Evolutionary conservation across 2,113 vertebrate genomes (phyloP), one percentile per base, ranked within the genome.

Genomic region (Chaetodon auriga): DNA sequence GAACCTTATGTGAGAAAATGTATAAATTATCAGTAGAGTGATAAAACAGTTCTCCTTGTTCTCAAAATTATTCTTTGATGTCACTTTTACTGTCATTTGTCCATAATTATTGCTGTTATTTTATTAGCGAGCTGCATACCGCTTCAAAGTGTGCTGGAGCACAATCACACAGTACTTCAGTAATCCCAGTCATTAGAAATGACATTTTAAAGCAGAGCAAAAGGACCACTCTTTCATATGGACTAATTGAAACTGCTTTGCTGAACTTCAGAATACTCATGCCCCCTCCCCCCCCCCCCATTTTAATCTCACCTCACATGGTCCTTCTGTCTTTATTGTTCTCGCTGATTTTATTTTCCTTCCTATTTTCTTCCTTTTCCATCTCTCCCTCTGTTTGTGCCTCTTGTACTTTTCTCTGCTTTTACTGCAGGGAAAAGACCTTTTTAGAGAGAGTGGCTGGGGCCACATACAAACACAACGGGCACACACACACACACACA

Each of bases 171-270:
- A 23, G 62, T 36, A 62, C 76, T 55, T 83, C 23, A 21, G 57
- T 78, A 84, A 84, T 82, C 55, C 55, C 7, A n/a, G 55, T 75
- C 57, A 87, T 92, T 90, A 92, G 49, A 84, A 91, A 85, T 92
- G 78, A 89, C 90, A 92, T 92, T 93, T 91, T 70, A 85, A 90
- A 87, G 66, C 30, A 4, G 35, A 69, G 46, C 35, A 71, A 77
- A 65, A 82, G 43, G 54, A 79, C 18, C 23, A 15, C 43, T 57
- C 70, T 79, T 78, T 81, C 68, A 62, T 81, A 81, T 53, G 12
- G 54, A 68, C 86, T 81, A 84, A 92, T 88, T 92, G 73, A 89
- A 87, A 82, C 46, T 2, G 62, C 43, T 78, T 78, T 54, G 35
- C 41, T 74, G 66, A 84, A 79, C 68, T 60, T 3, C 55, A 63